These are phyloP conservation scores for Parnassius mnemosyne DNA, from an alignment of 2,888 invertebrate genomes.

Conservation along the genomic window DNA sequence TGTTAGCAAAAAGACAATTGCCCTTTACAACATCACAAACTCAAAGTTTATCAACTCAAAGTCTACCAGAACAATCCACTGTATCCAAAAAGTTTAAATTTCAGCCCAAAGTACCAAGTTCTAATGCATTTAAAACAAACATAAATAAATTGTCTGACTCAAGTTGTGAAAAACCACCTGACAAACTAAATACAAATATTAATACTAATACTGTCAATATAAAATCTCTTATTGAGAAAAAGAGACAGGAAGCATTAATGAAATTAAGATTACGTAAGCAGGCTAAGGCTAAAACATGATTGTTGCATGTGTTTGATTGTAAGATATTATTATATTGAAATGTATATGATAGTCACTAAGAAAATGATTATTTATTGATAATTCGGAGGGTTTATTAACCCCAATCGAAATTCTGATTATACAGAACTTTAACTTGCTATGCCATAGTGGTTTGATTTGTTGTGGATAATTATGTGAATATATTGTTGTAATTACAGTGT, in stretches of 20 bases:
- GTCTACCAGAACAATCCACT: slow-evolving; percentile 26
- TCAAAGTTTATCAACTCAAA: slow-evolving; percentile 27
- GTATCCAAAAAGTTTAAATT: slow-evolving; percentile 45
- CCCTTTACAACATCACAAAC: slow-evolving; percentile 62
- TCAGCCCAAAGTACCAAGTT: slow-evolving; percentile 50
- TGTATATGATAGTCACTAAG: neutral
- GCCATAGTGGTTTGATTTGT: neutral
- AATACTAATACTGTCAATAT: slow-evolving; percentile 38
- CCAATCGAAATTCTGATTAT: neutral
- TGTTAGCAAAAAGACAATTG: slow-evolving; percentile 74
- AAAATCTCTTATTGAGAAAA: slow-evolving; percentile 66
- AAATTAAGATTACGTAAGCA: slow-evolving; percentile 58
- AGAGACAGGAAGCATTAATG: slow-evolving; percentile 71
- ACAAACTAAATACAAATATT: slow-evolving; percentile 23
- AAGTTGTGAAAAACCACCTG: slow-evolving; percentile 21
- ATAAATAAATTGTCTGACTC: slow-evolving; percentile 31
- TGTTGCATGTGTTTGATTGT: slow-evolving; percentile 5
- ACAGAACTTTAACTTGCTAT: neutral
- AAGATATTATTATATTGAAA: neutral
- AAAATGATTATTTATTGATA: slow-evolving; percentile 1
- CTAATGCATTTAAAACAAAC: slow-evolving; percentile 27
- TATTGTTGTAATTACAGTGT: slow-evolving; percentile 12
- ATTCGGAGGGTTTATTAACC: slow-evolving; percentile 1
- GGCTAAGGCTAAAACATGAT: slow-evolving; percentile 43
- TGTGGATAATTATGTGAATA: slow-evolving; percentile 12